Evolutionary conservation across 2,113 vertebrate genomes (phyloP).

Genomic region (Thymallus thymallus): DNA sequence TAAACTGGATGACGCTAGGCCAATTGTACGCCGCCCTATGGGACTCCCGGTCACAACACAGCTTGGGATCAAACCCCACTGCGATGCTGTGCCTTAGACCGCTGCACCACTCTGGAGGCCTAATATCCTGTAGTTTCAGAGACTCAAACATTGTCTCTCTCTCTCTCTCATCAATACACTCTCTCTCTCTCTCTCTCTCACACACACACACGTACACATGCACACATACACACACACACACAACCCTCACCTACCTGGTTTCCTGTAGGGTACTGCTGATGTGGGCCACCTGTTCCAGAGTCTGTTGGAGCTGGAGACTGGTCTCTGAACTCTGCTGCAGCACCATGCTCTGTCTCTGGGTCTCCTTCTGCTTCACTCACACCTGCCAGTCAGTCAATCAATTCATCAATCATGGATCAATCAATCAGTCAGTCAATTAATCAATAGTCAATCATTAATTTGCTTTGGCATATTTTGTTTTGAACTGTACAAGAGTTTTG

Average conservation of each 20-base stretch:
- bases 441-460: neutral
- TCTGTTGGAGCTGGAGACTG: conserved; percentile 63
- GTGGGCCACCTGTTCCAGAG: conserved; percentile 67
- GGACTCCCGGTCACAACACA: too few species aligned
- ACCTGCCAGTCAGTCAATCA: conserved; percentile 61
- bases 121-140: too few species aligned
- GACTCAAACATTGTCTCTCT: neutral
- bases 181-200: neutral
- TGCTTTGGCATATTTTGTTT: neutral
- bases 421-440: neutral
- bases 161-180: neutral
- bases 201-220: neutral
- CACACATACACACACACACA: conserved; percentile 24
- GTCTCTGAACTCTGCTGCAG: conserved; percentile 42
- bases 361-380: conserved; percentile 64
- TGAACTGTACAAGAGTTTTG: too few species aligned
- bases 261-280: conserved; percentile 59
- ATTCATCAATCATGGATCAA: conserved; percentile 4
- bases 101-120: too few species aligned
- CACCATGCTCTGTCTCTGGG: conserved; percentile 52
- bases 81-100: too few species aligned
- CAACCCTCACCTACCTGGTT: conserved; percentile 56
- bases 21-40: too few species aligned
- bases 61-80: too few species aligned
- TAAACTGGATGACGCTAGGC: too few species aligned